These are phyloP conservation scores for Cephalopterus ornatus DNA, from an alignment of 2,113 vertebrate species.

Conservation along the genomic window DNA sequence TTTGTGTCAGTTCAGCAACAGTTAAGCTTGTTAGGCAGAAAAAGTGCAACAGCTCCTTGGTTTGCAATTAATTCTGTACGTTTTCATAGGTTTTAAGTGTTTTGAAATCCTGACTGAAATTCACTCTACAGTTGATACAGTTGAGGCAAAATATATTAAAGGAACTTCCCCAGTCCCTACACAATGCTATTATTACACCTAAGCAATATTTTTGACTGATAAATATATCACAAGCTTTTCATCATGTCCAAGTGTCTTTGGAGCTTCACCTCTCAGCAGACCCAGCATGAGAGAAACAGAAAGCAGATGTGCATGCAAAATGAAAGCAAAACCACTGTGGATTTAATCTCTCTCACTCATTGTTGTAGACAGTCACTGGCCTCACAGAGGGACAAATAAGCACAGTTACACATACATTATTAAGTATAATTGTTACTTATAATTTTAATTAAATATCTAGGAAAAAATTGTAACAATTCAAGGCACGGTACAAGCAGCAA, in stretches of 20 bases:
- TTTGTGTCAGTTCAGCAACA: not conserved
- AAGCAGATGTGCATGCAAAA: not conserved
- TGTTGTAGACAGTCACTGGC: not conserved
- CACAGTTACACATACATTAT: constrained; percentile 29
- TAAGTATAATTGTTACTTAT: constrained; percentile 70
- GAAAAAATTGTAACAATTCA: constrained; percentile 57
- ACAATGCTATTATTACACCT: not conserved
- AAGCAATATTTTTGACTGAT: not conserved
- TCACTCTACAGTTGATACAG: not conserved
- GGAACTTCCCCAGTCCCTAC: not conserved
- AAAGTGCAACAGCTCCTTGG: not conserved
- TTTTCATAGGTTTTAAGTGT: not conserved
- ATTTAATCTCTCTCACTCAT: not conserved
- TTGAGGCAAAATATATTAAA: not conserved
- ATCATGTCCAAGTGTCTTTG: not conserved
- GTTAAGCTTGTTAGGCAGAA: not conserved
- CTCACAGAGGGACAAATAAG: constrained; percentile 52
- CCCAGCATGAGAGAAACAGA: not conserved
- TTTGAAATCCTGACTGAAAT: not conserved
- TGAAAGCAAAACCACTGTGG: not conserved
- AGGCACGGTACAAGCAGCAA: constrained; percentile 9
- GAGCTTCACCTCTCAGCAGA: not conserved
- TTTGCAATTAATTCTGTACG: not conserved
- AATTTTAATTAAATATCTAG: constrained; percentile 62
- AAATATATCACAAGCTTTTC: not conserved